Evolutionary conservation across 2,797 vertebrate genomes (phyloP).

Genomic region (Labeo calbasu): DNA sequence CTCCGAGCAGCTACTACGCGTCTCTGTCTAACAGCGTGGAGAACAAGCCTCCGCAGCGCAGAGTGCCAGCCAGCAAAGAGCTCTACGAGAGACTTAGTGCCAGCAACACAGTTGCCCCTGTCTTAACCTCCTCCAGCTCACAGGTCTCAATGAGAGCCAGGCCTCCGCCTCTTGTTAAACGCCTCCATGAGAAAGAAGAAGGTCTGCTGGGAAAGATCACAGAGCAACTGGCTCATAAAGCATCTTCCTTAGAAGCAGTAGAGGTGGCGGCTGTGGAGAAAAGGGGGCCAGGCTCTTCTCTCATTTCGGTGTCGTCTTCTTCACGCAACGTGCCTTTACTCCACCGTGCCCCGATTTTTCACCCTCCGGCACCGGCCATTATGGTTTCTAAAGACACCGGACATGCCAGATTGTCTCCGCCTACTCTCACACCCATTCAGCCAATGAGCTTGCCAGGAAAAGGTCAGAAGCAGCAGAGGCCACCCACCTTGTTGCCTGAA

Average conservation of each 20-base stretch:
- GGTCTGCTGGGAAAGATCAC: constrained; percentile 84
- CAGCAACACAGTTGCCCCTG: constrained; percentile 65
- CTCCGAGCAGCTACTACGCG: constrained; percentile 94
- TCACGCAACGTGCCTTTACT: constrained; percentile 93
- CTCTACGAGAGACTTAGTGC: constrained; percentile 81
- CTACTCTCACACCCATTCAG: constrained; percentile 93
- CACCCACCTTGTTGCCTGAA: constrained; percentile 93
- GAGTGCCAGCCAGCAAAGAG: constrained; percentile 84
- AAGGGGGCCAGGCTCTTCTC: constrained; percentile 76
- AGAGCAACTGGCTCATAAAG: constrained; percentile 88
- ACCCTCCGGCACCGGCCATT: constrained; percentile 91
- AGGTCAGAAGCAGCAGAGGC: constrained; percentile 92
- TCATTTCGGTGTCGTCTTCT: constrained; percentile 80
- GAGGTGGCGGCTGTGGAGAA: constrained; percentile 41
- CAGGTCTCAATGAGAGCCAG: constrained; percentile 79
- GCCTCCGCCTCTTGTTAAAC: constrained; percentile 94
- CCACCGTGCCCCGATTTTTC: constrained; percentile 94
- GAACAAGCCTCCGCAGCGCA: constrained; percentile 90
- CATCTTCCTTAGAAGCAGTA: constrained; percentile 60
- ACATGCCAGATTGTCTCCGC: constrained; percentile 91
- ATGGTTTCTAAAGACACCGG: constrained; percentile 88
- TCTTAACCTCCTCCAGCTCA: constrained; percentile 73
- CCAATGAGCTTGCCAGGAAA: constrained; percentile 88
- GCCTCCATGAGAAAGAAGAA: constrained; percentile 87
- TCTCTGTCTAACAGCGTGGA: constrained; percentile 93